Evolutionary conservation across 1,140 invertebrate species (phyloP).

Genomic region (Halictus rubicundus): DNA sequence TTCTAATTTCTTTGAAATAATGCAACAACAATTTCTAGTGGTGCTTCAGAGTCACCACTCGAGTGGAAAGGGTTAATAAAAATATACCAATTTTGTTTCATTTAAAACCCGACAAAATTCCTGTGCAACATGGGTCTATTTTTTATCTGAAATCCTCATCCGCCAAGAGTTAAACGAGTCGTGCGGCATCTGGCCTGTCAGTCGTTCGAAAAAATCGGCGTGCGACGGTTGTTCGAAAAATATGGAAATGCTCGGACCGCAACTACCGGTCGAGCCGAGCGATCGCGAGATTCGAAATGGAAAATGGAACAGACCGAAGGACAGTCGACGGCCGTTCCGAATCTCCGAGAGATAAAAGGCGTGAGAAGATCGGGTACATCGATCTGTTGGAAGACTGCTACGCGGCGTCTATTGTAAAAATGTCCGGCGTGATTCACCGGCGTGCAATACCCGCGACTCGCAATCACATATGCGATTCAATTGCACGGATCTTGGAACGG

Average conservation of each 20-base stretch:
- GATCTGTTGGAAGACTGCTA: background rate
- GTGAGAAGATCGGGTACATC: background rate
- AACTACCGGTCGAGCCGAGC: background rate
- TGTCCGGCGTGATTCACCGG: background rate
- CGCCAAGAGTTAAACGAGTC: too few relatives aligned
- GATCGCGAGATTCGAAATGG: constrained; percentile 14
- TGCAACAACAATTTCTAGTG: too few relatives aligned
- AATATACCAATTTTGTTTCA: too few relatives aligned
- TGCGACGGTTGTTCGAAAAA: background rate
- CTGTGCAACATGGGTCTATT: too few relatives aligned
- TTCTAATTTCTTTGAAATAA: too few relatives aligned
- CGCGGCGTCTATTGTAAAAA: background rate
- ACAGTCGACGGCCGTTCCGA: background rate
- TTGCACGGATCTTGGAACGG: background rate
- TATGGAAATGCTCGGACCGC: too few relatives aligned
- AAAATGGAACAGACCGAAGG: constrained; percentile 27
- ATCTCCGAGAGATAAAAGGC: background rate
- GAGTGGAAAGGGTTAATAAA: too few relatives aligned
- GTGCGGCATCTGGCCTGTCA: background rate
- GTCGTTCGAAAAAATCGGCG: background rate
- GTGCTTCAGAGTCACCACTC: too few relatives aligned
- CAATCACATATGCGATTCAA: constrained; percentile 1
- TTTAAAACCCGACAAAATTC: too few relatives aligned
- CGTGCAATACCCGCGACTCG: constrained; percentile 18
- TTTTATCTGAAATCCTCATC: too few relatives aligned